Base-by-base conservation (phyloP, 2,888 invertebrate species). In the Drosophila mercatorum region DNA sequence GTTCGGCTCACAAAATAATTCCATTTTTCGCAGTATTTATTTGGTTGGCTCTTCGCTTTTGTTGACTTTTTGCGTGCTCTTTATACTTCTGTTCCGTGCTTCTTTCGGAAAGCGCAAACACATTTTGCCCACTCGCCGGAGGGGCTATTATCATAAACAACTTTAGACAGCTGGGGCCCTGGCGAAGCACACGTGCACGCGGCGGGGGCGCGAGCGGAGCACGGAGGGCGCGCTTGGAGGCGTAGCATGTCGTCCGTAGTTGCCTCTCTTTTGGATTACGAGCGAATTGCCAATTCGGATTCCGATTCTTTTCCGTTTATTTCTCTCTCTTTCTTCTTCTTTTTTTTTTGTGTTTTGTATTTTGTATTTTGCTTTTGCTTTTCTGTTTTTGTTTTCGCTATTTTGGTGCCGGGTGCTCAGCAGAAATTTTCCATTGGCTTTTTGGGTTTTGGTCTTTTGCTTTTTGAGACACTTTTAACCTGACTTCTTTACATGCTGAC, bases 71-170 rank as follows among this genome's bases (percentile, higher is more conserved):
- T 56, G 47, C 44, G 44, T 56, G n/a, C 43, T 43, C 53, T 49
- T 67, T 57, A 14, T 57, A 22, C 26, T n/a, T 57, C 41, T n/a
- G 31, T 17, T 26, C n/a, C 8, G 26, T 22, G 14, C 28, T 56
- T 61, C 22, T 46, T 53, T 64, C 58, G 64, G 62, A 70, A 78
- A 71, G 67, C 74, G 77, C 78, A 78, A 68, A 83, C 77, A 85
- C 66, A 82, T 70, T 81, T 71, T 62, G 79, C 70, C 72, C 77
- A 80, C 22, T 22, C 22, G 43, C 58, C 55, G 64, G 22, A 58
- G 67, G 47, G 74, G 72, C 65, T 79, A 84, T 87, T 81, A 89
- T 85, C 84, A 89, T 89, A 85, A 89, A 84, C 87, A 86, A 83
- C 80, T 78, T 89, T 67, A 87, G 89, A 85, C 85, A 89, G 80